Evolutionary conservation across 1,140 invertebrate genomes (phyloP), one percentile per base, ranked within the genome.

Genomic region (Leucophenga varia): DNA sequence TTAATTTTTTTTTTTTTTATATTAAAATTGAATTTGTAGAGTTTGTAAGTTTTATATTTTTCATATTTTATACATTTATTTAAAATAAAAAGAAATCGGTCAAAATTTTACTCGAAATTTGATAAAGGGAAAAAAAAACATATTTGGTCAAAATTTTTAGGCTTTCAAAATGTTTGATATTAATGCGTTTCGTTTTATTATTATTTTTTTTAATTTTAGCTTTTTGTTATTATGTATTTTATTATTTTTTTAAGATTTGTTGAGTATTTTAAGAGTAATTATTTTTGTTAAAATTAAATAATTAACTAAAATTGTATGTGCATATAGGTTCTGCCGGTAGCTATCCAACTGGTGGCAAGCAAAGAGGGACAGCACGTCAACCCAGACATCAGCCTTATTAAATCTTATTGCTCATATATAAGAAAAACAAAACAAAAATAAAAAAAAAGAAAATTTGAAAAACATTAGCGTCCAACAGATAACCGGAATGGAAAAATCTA

Each of bases 361-460:
- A 76, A 57, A 68, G 75, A 41, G 64, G 70, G 56, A 50, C 61
- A 37, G 64, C 64, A 47, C 72, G 75, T 35, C 76, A 76, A 46
- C 73, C 74, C 16, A 64, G 76, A 49, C 76, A 78, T 61, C 72
- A 76, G 54, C 76, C 76, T 47, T 78, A 74, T 38, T 74, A 74
- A 59, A 25, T 44, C 16, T 30, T 38, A 38, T 20, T 18, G n/a
- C 21, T 48, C 25, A 25, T 25, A 25, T 25, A 25, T 25, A 25
- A 25, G 10, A 25, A 25, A 25, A 25, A 25, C 22, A 25, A 25
- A 25, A 25, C 5, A 25, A 25, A 25, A 25, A 25, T 6, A 25
- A 25, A 25, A 10, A 25, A 25, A 25, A 25, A 25, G 5, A 25
- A 25, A 25, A 6, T 10, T n/a, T n/a, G n/a, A n/a, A n/a, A n/a